Evolutionary conservation across 2,113 vertebrate genomes (phyloP).

Genomic region (Hucho hucho): DNA sequence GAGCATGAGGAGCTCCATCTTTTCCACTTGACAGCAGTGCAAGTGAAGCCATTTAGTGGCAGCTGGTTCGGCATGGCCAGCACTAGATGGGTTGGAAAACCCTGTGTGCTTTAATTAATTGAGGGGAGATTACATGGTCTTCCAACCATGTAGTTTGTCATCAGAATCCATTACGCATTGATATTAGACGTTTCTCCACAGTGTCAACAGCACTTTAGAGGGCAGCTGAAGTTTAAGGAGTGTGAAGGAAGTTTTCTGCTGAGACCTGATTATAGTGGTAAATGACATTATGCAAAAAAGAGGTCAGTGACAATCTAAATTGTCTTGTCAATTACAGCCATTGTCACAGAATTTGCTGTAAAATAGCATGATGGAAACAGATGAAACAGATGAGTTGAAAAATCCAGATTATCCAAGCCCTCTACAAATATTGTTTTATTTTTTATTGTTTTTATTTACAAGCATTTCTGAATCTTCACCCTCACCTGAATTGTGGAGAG

Average conservation of each 20-base stretch:
- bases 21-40: conserved; percentile 86
- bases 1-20: conserved; percentile 84
- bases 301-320: conserved; percentile 15
- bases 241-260: conserved; percentile 44
- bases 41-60: conserved; percentile 83
- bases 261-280: conserved; percentile 1
- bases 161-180: conserved; percentile 93
- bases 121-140: conserved; percentile 94
- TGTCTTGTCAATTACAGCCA: background rate
- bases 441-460: too few relatives aligned
- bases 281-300: background rate
- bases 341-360: background rate
- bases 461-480: too few relatives aligned
- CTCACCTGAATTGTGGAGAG: too few relatives aligned
- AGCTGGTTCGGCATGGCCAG: conserved; percentile 75
- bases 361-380: background rate
- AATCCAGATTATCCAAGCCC: too few relatives aligned
- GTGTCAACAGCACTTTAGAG: conserved; percentile 94
- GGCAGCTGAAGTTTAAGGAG: conserved; percentile 68
- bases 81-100: conserved; percentile 46
- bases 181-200: conserved; percentile 93
- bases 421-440: too few relatives aligned
- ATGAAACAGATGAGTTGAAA: too few relatives aligned
- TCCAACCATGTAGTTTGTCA: conserved; percentile 95
- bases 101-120: conserved; percentile 93